Conservation (phyloP, 2,888 invertebrate species). For the Eilema depressum region DNA sequence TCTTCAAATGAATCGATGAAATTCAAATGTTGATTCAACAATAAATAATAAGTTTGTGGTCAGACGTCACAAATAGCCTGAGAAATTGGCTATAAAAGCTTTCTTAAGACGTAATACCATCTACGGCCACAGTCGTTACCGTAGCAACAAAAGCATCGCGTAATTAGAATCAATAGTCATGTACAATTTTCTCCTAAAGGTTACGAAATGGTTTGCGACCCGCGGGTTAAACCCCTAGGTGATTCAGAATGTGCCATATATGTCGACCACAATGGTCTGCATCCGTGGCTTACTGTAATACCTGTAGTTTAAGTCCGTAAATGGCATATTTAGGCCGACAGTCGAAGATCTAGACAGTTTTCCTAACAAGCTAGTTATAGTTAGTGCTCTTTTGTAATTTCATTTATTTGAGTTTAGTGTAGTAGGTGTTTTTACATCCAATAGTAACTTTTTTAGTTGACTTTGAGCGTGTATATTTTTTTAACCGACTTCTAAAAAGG, state of each 20-base stretch:
- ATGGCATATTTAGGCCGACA: constrained; percentile 50
- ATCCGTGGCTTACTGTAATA: constrained; percentile 73
- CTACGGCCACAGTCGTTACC: constrained; percentile 34
- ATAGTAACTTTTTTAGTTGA: too few relatives aligned
- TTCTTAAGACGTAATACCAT: constrained; percentile 28
- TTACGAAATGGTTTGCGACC: constrained; percentile 64
- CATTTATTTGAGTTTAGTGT: too few relatives aligned
- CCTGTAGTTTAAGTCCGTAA: constrained; percentile 68
- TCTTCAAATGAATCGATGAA: background rate
- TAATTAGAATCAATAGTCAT: constrained; percentile 67
- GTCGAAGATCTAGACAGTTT: constrained; percentile 42
- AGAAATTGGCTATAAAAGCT: constrained; percentile 29
- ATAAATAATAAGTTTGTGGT: too few relatives aligned
- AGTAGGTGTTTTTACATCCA: too few relatives aligned
- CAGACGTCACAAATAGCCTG: constrained; percentile 30
- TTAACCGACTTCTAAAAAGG: too few relatives aligned
- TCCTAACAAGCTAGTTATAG: constrained; percentile 48
- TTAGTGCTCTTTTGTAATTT: constrained; percentile 24
- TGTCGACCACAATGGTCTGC: constrained; percentile 71
- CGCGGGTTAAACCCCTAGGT: constrained; percentile 59
- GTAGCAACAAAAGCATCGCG: constrained; percentile 53
- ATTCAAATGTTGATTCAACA: background rate
- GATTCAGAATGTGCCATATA: constrained; percentile 72
- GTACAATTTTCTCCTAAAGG: constrained; percentile 68
- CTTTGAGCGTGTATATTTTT: too few relatives aligned